Base-by-base conservation (phyloP, 2,888 invertebrate genomes). In the Leptopilina syphax region DNA sequence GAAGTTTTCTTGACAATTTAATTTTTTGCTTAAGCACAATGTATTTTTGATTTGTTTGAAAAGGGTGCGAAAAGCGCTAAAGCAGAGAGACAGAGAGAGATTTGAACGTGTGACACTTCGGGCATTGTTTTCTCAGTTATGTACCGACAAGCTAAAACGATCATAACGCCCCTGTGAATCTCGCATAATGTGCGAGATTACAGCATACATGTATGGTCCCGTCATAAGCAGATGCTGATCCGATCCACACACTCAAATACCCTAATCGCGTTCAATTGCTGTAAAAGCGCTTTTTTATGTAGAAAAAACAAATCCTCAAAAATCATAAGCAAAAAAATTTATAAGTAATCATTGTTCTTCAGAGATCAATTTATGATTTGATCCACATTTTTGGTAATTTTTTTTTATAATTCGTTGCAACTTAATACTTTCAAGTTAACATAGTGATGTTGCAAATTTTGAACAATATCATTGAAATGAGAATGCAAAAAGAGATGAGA, bases 161-260 rank as follows among this genome's bases (percentile, higher is more conserved):
- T 85, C 81, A 73, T 73, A 57, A 73, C 57, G 76, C 80, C 83
- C 85, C 81, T 82, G 79, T 79, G 82, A 84, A 78, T 81, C 79
- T 50, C 47, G 47, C 50, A 5, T 79, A 80, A 76, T 57, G 76
- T 67, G 78, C 63, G 47, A 67, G 84, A 85, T 85, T 85, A 85
- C 83, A 83, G 10, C 34, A 10, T 3, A 10, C 1, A 81, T 82
- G 78, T 82, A 77, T 82, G 77, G 24, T 82, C 85, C 89, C 89
- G 90, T 91, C 90, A 90, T 90, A 90, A 91, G 90, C 91, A 91
- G 91, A 91, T 90, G 90, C 86, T 87, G 87, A 89, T 89, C 88
- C 87, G 86, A 67, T 54, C 84, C 77, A 83, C 81, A 85, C 86
- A 84, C 81, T 83, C 84, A 83, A 81, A 84, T 86, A 86, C 85